Base-by-base conservation (phyloP, 2,888 invertebrate species). In the Diloba caeruleocephala region DNA sequence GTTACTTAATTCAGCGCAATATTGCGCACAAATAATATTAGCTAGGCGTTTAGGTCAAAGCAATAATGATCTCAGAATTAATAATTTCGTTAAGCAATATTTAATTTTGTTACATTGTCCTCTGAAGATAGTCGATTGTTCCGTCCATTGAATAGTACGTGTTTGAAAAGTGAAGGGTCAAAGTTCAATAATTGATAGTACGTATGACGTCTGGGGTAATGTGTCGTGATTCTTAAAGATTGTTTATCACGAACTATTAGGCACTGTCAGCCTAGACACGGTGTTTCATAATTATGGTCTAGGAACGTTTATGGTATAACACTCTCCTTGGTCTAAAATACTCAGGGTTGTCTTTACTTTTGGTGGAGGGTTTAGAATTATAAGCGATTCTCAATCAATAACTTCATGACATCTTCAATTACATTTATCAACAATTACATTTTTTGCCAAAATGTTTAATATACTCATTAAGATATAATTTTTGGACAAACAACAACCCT, bases 181-280 rank as follows among this genome's bases (percentile, higher is more conserved):
- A 23, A 59, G 70, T 53, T 70, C 63, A 63, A 12, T 56, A 55
- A 65, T 74, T 34, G 52, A 56, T 51, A 49, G 37, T 10, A 31
- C 12, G 25, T 37, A 12, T 36, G 12, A 48, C 26, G 46, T 37
- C 34, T 15, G 21, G 14, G 32, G 21, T 43, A 51, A 55, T 43
- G 23, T 56, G 70, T 74, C 73, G 75, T 75, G 75, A 49, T 57
- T 41, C 46, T 55, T 33, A 49, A 28, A 26, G 33, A 56, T 51
- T 55, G 54, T 54, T 52, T 49, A 56, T 64, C 72, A 71, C 72
- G 73, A 74, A 43, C 28, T 37, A 45, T 37, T 37, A n/a, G n/a
- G n/a, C n/a, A 46, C n/a, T 46, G 26, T 31, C 51, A 50, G 49
- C 54, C 48, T 54, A 38, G 33, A 33, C 19, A 34, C n/a, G 4